phyloP scores from a whole-genome alignment of 2,797 vertebrate genomes.

The Pagetopsis macropterus region DNA sequence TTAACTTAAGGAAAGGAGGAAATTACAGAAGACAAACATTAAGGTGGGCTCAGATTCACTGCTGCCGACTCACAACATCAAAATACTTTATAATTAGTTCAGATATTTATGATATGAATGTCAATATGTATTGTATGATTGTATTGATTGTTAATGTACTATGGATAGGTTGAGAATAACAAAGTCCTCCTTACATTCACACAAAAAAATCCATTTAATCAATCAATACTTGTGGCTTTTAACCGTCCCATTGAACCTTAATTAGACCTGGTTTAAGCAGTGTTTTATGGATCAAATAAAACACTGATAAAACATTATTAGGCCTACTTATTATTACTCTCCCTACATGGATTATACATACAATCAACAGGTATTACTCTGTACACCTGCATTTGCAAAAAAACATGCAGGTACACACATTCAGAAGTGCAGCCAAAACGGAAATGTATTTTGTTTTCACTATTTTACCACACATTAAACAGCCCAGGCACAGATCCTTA shows the following conservation, averaged over 20 bases:
- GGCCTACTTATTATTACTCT: neutral
- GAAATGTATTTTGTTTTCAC: neutral
- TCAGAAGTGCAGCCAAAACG: neutral
- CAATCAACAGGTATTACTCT: neutral
- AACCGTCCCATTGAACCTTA: neutral
- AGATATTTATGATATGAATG: neutral
- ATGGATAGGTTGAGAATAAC: neutral
- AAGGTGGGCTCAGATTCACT: neutral
- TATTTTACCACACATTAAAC: neutral
- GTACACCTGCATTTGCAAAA: neutral
- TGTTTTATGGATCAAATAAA: too few relatives aligned
- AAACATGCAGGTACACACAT: neutral
- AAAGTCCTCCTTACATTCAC: neutral
- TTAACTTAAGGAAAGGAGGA: conserved; percentile 1
- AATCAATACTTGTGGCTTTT: neutral
- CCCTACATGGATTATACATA: neutral
- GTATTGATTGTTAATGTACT: neutral
- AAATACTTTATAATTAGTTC: neutral
- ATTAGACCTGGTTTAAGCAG: too few relatives aligned
- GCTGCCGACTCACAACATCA: neutral
- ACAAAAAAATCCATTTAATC: neutral
- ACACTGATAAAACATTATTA: neutral
- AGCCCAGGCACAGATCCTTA: neutral
- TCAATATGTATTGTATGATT: neutral
- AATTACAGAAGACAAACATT: neutral